Conservation (phyloP, 64 coral and sea anemone genomes). For the Montipora efflorescens region DNA sequence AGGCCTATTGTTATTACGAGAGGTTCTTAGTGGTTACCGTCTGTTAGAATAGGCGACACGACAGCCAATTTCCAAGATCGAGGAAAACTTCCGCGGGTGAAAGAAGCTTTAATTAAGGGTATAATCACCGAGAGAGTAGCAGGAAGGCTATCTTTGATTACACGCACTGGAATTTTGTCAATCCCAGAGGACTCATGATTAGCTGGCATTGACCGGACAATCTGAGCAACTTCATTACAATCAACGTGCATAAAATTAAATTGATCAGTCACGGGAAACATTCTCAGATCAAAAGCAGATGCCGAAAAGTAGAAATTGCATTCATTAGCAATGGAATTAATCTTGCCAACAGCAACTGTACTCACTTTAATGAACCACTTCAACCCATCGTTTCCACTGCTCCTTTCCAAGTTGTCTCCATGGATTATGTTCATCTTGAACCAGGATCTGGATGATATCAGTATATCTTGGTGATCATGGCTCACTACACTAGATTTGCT, state of each 20-base stretch:
- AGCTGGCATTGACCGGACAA: neutral
- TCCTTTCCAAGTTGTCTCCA: slow-evolving; percentile 24
- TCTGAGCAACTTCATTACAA: neutral
- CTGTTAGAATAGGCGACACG: slow-evolving; percentile 27
- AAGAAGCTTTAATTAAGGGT: slow-evolving; percentile 58
- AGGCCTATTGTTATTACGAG: neutral
- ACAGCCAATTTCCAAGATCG: slow-evolving; percentile 52
- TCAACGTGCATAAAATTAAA: neutral
- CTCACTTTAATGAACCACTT: neutral
- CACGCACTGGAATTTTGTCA: neutral
- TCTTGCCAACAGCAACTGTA: no score
- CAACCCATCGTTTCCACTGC: slow-evolving; percentile 15
- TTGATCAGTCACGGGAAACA: neutral
- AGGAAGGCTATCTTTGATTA: slow-evolving; percentile 56
- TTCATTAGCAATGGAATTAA: no score
- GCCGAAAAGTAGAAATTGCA: no score
- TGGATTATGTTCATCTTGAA: slow-evolving; percentile 8
- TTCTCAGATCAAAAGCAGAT: no score
- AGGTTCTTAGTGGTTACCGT: slow-evolving; percentile 36
- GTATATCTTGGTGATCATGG: slow-evolving; percentile 39
- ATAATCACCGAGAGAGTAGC: slow-evolving; percentile 46
- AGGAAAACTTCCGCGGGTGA: slow-evolving; percentile 28
- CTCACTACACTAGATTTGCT: slow-evolving; percentile 47
- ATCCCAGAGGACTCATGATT: neutral
- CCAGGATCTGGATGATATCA: slow-evolving; percentile 16